Percentiles rank a stretch among this genome's conserved stretches.
Evolutionary conservation across 2,797 vertebrate genomes (phyloP).

Genomic region (Propithecus perrieri): DNA sequence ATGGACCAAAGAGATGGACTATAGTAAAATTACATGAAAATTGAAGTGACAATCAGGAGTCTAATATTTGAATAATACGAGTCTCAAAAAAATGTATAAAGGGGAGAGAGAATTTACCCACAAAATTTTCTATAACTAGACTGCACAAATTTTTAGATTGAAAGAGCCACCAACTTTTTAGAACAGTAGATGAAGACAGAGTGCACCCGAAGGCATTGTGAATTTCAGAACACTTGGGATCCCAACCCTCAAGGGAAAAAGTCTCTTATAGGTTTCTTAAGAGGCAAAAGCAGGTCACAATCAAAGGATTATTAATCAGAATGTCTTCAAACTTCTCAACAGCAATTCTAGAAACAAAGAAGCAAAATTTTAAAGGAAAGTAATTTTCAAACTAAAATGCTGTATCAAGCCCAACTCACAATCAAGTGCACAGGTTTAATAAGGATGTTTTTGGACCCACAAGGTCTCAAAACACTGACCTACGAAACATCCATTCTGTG

Average conservation of each 20-base stretch:
- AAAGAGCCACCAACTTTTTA: not conserved
- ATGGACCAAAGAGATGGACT: not conserved
- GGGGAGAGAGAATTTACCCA: not conserved
- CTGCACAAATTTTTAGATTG: not conserved
- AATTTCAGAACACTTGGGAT: not conserved
- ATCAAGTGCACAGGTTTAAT: not conserved
- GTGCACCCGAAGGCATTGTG: not conserved
- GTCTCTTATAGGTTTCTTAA: not conserved
- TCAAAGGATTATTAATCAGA: not conserved
- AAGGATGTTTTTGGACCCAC: not conserved
- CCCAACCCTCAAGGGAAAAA: not conserved
- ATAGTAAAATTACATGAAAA: not conserved
- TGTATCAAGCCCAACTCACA: not conserved
- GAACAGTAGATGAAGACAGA: not conserved
- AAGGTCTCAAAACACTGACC: not conserved
- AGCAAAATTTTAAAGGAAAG: constrained; percentile 1
- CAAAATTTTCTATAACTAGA: not conserved
- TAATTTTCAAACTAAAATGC: not conserved
- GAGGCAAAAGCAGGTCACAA: not conserved
- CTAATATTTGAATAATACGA: not conserved
- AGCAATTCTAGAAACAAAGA: not conserved
- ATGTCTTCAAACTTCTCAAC: not conserved
- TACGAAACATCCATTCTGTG: not conserved
- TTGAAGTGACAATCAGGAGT: not conserved
- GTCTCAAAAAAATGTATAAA: not conserved